Conservation (phyloP, 2,888 invertebrate species). For the Vesta saturnalis region DNA sequence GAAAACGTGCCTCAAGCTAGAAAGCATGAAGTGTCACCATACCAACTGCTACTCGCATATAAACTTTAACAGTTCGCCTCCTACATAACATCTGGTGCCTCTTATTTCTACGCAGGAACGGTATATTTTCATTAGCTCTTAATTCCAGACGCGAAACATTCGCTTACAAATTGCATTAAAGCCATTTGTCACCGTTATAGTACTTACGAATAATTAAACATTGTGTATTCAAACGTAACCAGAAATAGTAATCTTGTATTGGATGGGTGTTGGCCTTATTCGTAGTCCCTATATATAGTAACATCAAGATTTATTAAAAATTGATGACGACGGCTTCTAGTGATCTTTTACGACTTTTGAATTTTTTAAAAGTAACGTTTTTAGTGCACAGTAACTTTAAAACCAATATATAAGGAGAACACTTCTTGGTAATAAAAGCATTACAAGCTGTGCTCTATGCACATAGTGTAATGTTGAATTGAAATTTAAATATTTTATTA, state of each 20-base stretch:
- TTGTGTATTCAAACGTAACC: conserved; percentile 10
- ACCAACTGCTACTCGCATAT: conserved; percentile 21
- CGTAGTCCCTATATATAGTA: conserved; percentile 9
- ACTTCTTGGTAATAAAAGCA: conserved; percentile 14
- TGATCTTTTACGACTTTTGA: conserved; percentile 24
- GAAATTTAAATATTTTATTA: conserved; percentile 13
- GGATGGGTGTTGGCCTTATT: background rate
- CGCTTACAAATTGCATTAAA: conserved; percentile 29
- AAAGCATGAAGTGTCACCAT: conserved; percentile 16
- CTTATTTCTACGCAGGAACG: conserved; percentile 15
- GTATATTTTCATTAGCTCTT: conserved; percentile 34
- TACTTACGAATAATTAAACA: conserved; percentile 33
- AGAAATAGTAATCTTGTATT: conserved; percentile 5
- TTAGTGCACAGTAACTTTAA: conserved; percentile 3
- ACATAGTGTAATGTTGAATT: background rate
- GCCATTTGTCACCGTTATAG: conserved; percentile 24
- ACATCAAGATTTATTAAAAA: conserved; percentile 20
- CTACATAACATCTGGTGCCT: conserved; percentile 26
- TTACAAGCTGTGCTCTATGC: background rate
- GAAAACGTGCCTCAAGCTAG: conserved; percentile 18
- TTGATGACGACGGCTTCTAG: conserved; percentile 15
- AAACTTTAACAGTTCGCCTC: conserved; percentile 18
- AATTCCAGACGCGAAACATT: conserved; percentile 24
- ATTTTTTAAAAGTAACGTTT: conserved; percentile 25
- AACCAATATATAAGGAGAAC: conserved; percentile 32